These are phyloP conservation scores for Protosalanx chinensis DNA, from an alignment of 2,797 vertebrate genomes.

Conservation along the genomic window DNA sequence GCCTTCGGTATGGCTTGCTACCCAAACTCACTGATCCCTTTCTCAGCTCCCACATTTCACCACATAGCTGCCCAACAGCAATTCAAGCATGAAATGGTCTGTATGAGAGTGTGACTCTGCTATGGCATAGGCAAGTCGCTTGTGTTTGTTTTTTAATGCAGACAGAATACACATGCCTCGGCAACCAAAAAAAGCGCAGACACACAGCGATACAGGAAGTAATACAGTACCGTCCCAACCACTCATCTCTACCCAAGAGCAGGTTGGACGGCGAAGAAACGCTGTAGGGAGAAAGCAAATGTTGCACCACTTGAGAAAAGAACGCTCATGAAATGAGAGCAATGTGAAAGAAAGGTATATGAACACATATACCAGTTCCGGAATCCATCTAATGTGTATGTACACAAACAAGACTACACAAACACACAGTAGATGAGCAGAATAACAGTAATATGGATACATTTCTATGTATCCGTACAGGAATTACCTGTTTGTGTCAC, in stretches of 20 bases:
- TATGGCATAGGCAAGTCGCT: conserved; percentile 37
- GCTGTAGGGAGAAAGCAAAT: conserved; percentile 66
- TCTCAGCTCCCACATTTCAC: conserved; percentile 45
- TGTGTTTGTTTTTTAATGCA: conserved; percentile 47
- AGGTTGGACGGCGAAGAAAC: conserved; percentile 81
- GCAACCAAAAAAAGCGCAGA: conserved; percentile 69
- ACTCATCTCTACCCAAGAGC: conserved; percentile 83
- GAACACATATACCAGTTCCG: not conserved
- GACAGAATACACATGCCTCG: conserved; percentile 38
- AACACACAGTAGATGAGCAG: conserved; percentile 3
- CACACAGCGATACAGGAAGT: conserved; percentile 67
- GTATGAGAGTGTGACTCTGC: conserved; percentile 54
- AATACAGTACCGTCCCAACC: conserved; percentile 84
- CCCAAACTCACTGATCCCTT: not conserved
- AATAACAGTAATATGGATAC: not conserved
- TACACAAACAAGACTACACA: not conserved
- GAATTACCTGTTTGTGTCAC: too few species aligned
- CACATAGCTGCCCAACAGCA: conserved; percentile 53
- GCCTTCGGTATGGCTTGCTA: not conserved
- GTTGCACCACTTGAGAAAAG: conserved; percentile 64
- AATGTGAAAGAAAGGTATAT: not conserved
- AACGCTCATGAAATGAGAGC: conserved; percentile 3
- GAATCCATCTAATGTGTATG: conserved; percentile 6
- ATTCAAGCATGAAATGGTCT: conserved; percentile 62
- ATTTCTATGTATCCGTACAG: too few species aligned